A percentile compares a stretch with the other conserved stretches of the same genome.
Evolutionary conservation across 2,888 invertebrate species (phyloP).

Genomic region (Brachypterus glaber): DNA sequence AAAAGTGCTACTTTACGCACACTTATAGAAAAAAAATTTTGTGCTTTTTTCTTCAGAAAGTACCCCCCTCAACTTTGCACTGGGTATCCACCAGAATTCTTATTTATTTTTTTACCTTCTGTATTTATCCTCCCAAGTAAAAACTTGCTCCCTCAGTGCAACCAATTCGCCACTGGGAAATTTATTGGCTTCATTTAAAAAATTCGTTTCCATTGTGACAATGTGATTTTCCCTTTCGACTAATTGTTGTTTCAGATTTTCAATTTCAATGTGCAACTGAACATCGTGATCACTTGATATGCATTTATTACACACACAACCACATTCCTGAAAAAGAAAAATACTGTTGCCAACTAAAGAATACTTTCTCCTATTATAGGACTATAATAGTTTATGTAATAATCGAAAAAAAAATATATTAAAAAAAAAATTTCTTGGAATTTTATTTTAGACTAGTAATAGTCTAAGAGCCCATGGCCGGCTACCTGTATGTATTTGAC

Average conservation of each 20-base stretch:
- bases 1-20: too few relatives aligned
- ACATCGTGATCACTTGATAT: conserved; percentile 43
- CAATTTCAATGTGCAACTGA: conserved; percentile 79
- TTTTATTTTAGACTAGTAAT: too few relatives aligned
- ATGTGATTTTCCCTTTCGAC: conserved; percentile 76
- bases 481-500: too few relatives aligned
- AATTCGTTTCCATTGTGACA: conserved; percentile 77
- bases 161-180: conserved; percentile 59
- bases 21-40: not conserved
- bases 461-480: too few relatives aligned
- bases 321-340: conserved; percentile 47
- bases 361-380: too few relatives aligned
- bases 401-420: too few relatives aligned
- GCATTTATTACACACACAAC: conserved; percentile 50
- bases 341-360: too few relatives aligned
- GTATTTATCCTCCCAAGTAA: conserved; percentile 88
- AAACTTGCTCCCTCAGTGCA: conserved; percentile 71
- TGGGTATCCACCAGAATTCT: not conserved
- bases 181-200: conserved; percentile 56
- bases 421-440: too few relatives aligned
- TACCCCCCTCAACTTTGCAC: not conserved
- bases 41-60: not conserved
- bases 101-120: too few relatives aligned
- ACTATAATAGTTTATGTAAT: too few relatives aligned
- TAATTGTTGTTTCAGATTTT: conserved; percentile 72